These are phyloP conservation scores for Leptopilina myrica DNA, from an alignment of 2,888 invertebrate species.

Conservation along the genomic window DNA sequence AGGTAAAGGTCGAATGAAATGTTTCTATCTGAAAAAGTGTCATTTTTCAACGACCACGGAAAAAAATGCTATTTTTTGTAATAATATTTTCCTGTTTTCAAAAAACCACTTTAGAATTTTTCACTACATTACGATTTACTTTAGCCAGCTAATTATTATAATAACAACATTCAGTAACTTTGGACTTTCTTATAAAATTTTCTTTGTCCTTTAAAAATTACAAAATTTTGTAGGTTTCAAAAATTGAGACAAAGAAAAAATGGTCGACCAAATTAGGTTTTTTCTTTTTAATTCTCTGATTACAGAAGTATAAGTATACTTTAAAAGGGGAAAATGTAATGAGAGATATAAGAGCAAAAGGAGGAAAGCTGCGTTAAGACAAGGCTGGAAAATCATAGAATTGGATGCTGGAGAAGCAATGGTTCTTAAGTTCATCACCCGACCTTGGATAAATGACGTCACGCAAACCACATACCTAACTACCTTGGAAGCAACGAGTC, in stretches of 20 bases:
- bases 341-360: not conserved
- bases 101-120: too few species aligned
- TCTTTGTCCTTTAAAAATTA: too few species aligned
- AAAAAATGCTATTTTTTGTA: not conserved
- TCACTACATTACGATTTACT: too few species aligned
- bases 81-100: too few species aligned
- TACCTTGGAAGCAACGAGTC: slow-evolving; percentile 64
- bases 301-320: not conserved
- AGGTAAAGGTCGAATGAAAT: slow-evolving; percentile 11
- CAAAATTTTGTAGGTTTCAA: too few species aligned
- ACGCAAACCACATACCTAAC: slow-evolving; percentile 67
- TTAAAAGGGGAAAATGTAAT: not conserved
- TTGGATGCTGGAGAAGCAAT: slow-evolving; percentile 44
- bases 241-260: too few species aligned
- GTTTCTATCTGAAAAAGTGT: not conserved
- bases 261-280: too few species aligned
- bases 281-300: too few species aligned
- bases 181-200: too few species aligned
- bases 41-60: not conserved
- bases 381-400: not conserved
- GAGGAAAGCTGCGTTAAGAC: not conserved
- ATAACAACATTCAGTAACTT: too few species aligned
- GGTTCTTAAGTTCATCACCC: slow-evolving; percentile 66
- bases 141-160: too few species aligned
- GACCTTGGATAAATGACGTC: slow-evolving; percentile 73